These are phyloP conservation scores for Pithys albifrons DNA, from an alignment of 2,113 vertebrate species.

Conservation along the genomic window DNA sequence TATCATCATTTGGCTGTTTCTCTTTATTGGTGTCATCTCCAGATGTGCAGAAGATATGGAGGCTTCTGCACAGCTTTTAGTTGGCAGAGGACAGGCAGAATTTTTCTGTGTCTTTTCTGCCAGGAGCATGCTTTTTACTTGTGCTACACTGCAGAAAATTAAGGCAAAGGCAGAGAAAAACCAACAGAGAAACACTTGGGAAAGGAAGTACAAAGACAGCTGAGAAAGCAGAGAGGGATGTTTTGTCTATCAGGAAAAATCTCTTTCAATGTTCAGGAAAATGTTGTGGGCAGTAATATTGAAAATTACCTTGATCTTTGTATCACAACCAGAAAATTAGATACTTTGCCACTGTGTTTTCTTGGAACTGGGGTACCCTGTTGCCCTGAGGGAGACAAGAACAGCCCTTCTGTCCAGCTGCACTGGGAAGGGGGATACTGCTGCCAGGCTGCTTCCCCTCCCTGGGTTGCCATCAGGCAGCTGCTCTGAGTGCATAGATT, in stretches of 20 bases:
- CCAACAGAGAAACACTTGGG: not conserved
- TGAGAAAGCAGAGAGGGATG: not conserved
- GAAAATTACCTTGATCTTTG: not conserved
- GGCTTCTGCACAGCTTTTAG: not conserved
- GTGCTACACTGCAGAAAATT: slow-evolving; percentile 44
- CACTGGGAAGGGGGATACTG: not conserved
- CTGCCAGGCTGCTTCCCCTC: not conserved
- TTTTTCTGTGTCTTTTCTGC: not conserved
- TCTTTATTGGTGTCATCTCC: not conserved
- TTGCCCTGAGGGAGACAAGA: not conserved
- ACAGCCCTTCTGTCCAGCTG: not conserved
- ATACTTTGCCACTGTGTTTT: not conserved
- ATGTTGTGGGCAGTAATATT: not conserved
- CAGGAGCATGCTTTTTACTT: not conserved
- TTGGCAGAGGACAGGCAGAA: not conserved
- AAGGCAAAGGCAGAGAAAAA: slow-evolving; percentile 18
- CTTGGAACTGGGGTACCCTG: not conserved
- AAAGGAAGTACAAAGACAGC: not conserved
- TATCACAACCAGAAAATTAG: not conserved
- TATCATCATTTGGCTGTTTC: slow-evolving; percentile 4
- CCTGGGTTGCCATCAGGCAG: not conserved
- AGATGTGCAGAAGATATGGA: not conserved
- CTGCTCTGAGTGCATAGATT: not conserved
- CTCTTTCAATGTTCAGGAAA: not conserved
- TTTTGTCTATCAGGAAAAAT: not conserved